Evolutionary conservation across 2,113 vertebrate genomes (phyloP), one percentile per base, ranked within the genome.

Genomic region (Oncorhynchus mykiss): DNA sequence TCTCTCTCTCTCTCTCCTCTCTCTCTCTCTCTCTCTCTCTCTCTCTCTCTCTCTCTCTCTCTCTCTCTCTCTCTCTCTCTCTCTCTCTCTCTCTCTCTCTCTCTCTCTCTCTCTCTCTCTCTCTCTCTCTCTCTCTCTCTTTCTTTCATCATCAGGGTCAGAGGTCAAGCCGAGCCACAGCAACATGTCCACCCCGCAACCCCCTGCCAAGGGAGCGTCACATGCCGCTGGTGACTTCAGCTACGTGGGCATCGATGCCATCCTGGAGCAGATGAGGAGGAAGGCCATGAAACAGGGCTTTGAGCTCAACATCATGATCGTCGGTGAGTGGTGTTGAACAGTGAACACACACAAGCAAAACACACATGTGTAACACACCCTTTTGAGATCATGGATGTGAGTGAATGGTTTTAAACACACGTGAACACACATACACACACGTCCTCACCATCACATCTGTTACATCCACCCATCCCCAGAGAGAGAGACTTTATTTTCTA

Each of bases 231-330:
- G 85, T 0, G 98, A 99, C 83, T 97, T 98, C 0, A 95, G 95
- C 90, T 99, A 99, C 0, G 96, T 99, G 90, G 97, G 98, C 72
- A 99, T 99, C 0, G 97, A 99, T 0, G 95, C 97, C 86, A 98
- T 99, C 89, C 93, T 99, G 88, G 98, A 99, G 86, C 98, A 99
- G 93, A 98, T 99, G 97, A 96, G 97, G 83, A 92, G 97, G 87
- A 99, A 99, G 91, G 98, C 97, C 80, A 98, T 99, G 97, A 99
- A 99, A 80, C 96, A 99, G 89, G 97, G 98, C 27, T 99, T 99
- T 0, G 96, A 99, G 88, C 95, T 99, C 90, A 99, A 99, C 93
- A 96, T 99, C 93, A 99, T 99, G 98, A 96, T 99, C 1, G 97
- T 99, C 2, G 98, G 98, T 99, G 88, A 95, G 97, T 93, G 6